Base-by-base conservation (phyloP, 2,797 vertebrate species). In the Pygocentrus nattereri region DNA sequence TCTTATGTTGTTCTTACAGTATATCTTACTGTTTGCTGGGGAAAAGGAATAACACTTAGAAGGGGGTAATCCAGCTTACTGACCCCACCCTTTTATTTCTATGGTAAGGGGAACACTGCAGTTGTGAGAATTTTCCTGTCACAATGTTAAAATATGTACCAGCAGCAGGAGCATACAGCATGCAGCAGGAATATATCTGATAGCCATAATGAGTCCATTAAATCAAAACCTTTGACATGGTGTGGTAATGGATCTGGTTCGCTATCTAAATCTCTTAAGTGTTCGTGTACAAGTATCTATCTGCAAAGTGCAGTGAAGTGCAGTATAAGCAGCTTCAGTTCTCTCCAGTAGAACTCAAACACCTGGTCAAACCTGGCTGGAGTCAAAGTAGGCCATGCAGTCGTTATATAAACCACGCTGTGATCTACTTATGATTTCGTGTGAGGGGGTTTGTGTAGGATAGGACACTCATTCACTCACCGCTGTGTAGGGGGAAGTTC, bases 321-420 rank as follows among this genome's bases (percentile, higher is more conserved):
- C 80, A 74, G 69, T 31, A 62, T 78, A 82, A 82, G 68, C 80
- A 50, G 30, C 47, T 72, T 54, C 23, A 54, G 70, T 52, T 59
- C 52, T 56, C 7, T 31, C 21, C 71, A 56, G 71, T 16, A 74
- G 31, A 74, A 80, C 74, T 71, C 38, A 78, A 65, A 56, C 80
- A 86, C 80, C 80, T 80, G 16, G 54, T 19, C 65, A 75, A 80
- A 82, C 73, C 80, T 81, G 73, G 70, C 81, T 82, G 74, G 49
- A 78, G 25, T 41, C 64, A 75, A 86, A 80, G 73, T 86, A 67
- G 80, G 82, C 49, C 80, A 82, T 38, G 41, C 15, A 41, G 74
- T 65, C 62, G 69, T 77, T 86, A 80, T 79, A 84, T 54, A 84
- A 80, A 74, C 73, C 80, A 77, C 75, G 73, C 77, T 77, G 77